A percentile compares a stretch with the other conserved stretches of the same genome.
Conservation (phyloP, 2,113 vertebrate genomes). For the Onychostoma macrolepis region DNA sequence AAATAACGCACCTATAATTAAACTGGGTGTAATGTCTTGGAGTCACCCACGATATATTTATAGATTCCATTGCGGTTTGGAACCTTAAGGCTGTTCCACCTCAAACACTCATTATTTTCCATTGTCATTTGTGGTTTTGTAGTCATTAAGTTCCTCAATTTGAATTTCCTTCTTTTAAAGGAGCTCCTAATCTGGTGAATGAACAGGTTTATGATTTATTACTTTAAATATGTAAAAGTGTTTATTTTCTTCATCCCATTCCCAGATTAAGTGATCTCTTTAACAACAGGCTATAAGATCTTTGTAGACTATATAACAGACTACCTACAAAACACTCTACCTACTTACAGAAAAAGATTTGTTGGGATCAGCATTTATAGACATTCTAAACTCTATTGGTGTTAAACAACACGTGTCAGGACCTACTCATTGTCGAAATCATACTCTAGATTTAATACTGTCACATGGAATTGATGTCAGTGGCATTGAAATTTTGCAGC, state of each 20-base stretch:
- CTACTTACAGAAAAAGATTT: no score
- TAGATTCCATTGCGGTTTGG: not conserved
- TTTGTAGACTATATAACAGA: not conserved
- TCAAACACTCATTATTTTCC: slow-evolving; percentile 1
- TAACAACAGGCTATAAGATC: no score
- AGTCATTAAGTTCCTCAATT: not conserved
- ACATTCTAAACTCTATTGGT: no score
- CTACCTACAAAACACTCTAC: not conserved
- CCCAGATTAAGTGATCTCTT: not conserved
- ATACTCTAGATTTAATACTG: no score
- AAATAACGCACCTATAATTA: not conserved
- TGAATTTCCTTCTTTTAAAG: not conserved
- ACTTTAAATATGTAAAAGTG: not conserved
- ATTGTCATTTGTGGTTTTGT: not conserved
- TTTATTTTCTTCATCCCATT: not conserved
- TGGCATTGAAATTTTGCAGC: no score
- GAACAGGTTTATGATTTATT: not conserved
- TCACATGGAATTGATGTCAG: no score
- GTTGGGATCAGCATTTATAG: no score
- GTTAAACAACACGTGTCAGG: no score
- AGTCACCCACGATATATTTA: not conserved
- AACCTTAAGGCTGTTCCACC: not conserved
- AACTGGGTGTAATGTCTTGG: not conserved
- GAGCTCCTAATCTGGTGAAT: not conserved
- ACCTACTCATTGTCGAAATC: no score